Base-by-base conservation (phyloP, 2,888 invertebrate genomes). In the Leptarthrus brevirostris region DNA sequence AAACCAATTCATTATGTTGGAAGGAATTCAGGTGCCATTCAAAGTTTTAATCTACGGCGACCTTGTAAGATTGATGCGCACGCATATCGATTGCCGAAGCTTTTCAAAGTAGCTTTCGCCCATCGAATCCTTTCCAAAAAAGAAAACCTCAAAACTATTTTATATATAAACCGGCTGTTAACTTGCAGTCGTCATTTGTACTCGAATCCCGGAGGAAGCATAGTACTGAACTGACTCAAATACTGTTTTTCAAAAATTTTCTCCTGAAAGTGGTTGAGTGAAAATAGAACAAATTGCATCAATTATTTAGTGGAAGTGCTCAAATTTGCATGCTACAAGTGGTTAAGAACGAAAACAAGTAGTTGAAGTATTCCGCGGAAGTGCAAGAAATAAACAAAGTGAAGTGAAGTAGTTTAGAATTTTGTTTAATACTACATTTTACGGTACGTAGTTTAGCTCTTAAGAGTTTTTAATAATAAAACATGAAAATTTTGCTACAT, bases 21-120 rank as follows among this genome's bases (percentile, higher is more conserved):
- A 16, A 64, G 26, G 44, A 64, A 47, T 64, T 64, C 24, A 64
- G 64, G 64, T 64, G 44, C 47, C 64, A 64, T 44, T 44, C 47
- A 24, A 16, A 47, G 44, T 64, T 66, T 49, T 18, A n/a, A 26
- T 64, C 61, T 61, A 47, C 61, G 70, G 16, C 73, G 73, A 75
- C 75, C 75, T 75, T 75, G 75, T 66, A 1, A 8, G 70, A 47
- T 66, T 44, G 64, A 71, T 71, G 75, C 75, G 75, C 75, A 72
- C 75, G 75, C 75, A 73, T 75, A 75, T 75, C 44, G 75, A 75
- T 75, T 71, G 64, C 14, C 64, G 22, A 36, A 64, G 64, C 64
- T 64, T 64, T 24, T 12, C 8, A 1, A 20, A 16, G 10, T 10
- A 64, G 47, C 40, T 64, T 64, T 64, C 36, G 58, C 36, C 36